Evolutionary conservation across 2,888 invertebrate genomes (phyloP), one percentile per base, ranked within the genome.

Genomic region (Aricia artaxerxes): DNA sequence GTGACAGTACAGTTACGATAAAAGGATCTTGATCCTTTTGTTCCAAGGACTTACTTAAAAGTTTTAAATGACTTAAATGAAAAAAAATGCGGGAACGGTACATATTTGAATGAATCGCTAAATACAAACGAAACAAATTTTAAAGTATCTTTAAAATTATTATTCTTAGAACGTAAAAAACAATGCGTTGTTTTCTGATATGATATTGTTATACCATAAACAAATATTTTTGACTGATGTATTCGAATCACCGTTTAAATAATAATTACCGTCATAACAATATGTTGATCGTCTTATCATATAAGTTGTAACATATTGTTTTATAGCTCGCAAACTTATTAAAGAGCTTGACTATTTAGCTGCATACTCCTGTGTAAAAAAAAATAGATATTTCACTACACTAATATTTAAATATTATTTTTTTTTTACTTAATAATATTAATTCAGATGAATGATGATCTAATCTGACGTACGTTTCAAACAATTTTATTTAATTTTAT

Each of bases 21-120:
- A 69, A 69, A 35, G 44, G 69, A 69, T 69, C 49, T 31, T 49
- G 44, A 75, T n/a, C 24, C 49, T 49, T 49, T 75, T 49, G 49
- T 75, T 75, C 13, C 4, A 49, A 49, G 49, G 49, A 24, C 16
- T 73, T 73, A 16, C 49, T 49, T 7, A 49, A 53, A 16, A 60
- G 11, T 5, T 61, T 2, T 24, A 0, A 61, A 61, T 4, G 13
- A 13, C 53, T 53, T 2, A 13, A 53, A 11, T 53, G 0, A 44
- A 44, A 9, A 44, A 13, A 53, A 44, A 44, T 44, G 40, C 40
- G 53, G 13, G 53, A 53, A 53, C 3, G 53, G 11, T 53, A 11
- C 53, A 53, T 13, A 13, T 13, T 44, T 44, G 40, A 6, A 6
- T 44, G 44, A 44, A 44, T 44, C 9, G 49, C 49, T 49, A 49